phyloP scores from a whole-genome alignment of 1,140 invertebrate species.

The Xylocopa sonorina region DNA sequence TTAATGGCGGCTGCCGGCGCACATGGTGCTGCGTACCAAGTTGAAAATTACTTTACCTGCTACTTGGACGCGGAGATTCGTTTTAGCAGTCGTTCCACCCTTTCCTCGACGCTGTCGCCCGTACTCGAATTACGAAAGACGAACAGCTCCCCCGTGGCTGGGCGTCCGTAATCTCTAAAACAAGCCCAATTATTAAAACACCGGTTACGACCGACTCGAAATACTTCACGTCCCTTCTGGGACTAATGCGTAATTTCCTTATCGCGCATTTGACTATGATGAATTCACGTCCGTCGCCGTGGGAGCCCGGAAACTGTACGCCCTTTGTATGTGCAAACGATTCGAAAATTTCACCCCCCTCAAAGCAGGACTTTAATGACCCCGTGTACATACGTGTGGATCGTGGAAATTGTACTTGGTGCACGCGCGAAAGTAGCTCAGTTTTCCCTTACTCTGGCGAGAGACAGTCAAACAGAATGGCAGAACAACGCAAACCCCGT shows the following conservation, averaged over 20 bases:
- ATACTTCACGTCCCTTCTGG: too few relatives aligned
- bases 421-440: not conserved
- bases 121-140: conserved; percentile 65
- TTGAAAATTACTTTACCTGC: conserved; percentile 9
- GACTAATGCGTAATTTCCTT: too few relatives aligned
- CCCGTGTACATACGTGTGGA: not conserved
- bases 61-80: not conserved
- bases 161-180: too few relatives aligned
- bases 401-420: not conserved
- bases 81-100: not conserved
- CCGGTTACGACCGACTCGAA: too few relatives aligned
- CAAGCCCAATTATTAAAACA: too few relatives aligned
- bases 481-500: conserved; percentile 31
- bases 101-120: not conserved
- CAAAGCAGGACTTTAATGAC: not conserved
- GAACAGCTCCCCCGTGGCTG: conserved; percentile 66
- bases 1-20: conserved; percentile 51
- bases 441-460: not conserved
- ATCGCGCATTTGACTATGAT: too few relatives aligned
- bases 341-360: not conserved
- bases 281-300: conserved; percentile 21
- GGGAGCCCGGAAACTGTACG: too few relatives aligned
- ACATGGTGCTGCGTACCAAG: conserved; percentile 34
- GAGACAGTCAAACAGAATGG: conserved; percentile 12
- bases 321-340: not conserved